Evolutionary conservation across 30 jellyfish, hydroid and myxozoan species (phyloP).

Genomic region (Rhopilema esculentum): DNA sequence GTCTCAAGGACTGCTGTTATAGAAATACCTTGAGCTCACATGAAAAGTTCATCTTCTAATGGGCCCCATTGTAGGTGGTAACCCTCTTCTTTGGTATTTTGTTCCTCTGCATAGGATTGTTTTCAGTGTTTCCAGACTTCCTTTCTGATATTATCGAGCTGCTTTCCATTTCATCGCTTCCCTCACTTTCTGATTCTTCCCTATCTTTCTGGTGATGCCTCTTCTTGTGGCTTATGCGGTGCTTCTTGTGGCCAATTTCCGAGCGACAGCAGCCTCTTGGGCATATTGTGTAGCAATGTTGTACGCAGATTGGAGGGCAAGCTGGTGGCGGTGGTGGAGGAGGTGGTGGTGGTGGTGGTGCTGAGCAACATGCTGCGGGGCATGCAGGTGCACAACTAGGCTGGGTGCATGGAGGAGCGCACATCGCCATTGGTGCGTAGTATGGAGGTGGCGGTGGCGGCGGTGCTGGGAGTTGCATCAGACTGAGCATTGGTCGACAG

Average conservation of each 20-base stretch:
- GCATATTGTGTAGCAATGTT: constrained; percentile 73
- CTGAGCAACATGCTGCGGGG: constrained; percentile 76
- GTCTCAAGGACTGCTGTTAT: not conserved
- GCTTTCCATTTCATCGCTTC: constrained; percentile 41
- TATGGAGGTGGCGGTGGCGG: constrained; percentile 88
- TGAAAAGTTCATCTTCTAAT: not conserved
- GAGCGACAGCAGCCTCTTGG: constrained; percentile 77
- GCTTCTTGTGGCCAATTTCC: constrained; percentile 66
- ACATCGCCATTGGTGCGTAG: constrained; percentile 33
- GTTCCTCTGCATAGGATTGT: constrained; percentile 64
- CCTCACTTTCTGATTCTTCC: constrained; percentile 30
- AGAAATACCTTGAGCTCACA: not conserved
- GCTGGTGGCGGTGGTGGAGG: constrained; percentile 90
- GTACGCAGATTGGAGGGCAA: constrained; percentile 77
- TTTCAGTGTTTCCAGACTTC: constrained; percentile 52
- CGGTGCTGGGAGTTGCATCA: constrained; percentile 70
- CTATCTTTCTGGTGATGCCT: constrained; percentile 4
- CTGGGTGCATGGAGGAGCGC: constrained; percentile 80
- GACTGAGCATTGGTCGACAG: constrained; percentile 80
- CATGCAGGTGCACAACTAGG: constrained; percentile 94
- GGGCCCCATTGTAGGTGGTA: constrained; percentile 57
- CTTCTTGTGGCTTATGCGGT: constrained; percentile 24
- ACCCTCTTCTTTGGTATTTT: constrained; percentile 65
- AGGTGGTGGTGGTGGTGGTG: constrained; percentile 88
- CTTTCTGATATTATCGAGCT: constrained; percentile 59